These are phyloP conservation scores for Pseudomyrmex dendroicus DNA, from an alignment of 1,140 invertebrate species.

Conservation along the genomic window DNA sequence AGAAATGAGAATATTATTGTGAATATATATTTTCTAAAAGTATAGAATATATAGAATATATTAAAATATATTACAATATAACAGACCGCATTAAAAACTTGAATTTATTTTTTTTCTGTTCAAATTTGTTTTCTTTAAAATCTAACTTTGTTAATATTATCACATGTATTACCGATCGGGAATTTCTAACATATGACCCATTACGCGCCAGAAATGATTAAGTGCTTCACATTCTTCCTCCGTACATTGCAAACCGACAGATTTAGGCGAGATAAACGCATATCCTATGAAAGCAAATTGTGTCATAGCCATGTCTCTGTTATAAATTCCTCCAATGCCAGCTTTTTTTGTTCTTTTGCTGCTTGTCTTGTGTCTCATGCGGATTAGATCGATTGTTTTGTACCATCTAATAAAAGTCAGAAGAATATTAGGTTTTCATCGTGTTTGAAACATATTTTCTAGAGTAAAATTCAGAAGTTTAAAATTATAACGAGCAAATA, in stretches of 20 bases:
- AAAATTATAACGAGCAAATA: too few species aligned
- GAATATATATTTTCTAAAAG: background rate
- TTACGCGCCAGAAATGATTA: slow-evolving; percentile 92
- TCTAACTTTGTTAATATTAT: background rate
- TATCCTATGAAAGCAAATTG: slow-evolving; percentile 93
- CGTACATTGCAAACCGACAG: slow-evolving; percentile 86
- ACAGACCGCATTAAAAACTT: too few species aligned
- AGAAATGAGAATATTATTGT: background rate
- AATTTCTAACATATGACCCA: slow-evolving; percentile 91
- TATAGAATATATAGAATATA: background rate
- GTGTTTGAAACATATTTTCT: too few species aligned
- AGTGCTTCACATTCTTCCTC: slow-evolving; percentile 87
- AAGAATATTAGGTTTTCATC: background rate
- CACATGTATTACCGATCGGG: slow-evolving; percentile 87
- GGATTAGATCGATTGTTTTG: slow-evolving; percentile 87
- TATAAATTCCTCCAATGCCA: slow-evolving; percentile 83
- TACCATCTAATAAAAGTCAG: slow-evolving; percentile 70
- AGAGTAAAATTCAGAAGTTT: too few species aligned
- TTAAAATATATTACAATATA: background rate
- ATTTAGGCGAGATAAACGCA: slow-evolving; percentile 86
- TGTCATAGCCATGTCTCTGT: slow-evolving; percentile 92
- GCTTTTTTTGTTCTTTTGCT: slow-evolving; percentile 79
- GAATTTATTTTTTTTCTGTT: too few species aligned
- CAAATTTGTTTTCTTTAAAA: background rate
- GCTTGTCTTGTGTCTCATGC: slow-evolving; percentile 86